These are phyloP conservation scores for Pristionchus arcanus DNA, from an alignment of 2,888 invertebrate genomes.

Conservation along the genomic window DNA sequence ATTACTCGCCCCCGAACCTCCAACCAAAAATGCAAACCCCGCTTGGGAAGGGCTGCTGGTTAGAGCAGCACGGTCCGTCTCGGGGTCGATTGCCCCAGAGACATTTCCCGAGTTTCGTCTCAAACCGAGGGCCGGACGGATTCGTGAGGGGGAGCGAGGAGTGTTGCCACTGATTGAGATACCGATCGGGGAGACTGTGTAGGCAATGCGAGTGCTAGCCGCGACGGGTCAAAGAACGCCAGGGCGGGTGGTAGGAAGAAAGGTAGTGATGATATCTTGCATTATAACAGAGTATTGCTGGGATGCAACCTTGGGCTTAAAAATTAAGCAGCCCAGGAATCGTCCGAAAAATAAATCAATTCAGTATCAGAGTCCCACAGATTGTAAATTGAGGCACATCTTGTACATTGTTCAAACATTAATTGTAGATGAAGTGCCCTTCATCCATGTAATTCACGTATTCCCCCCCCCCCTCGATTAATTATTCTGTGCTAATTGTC, in stretches of 20 bases:
- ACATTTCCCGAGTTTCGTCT: neutral
- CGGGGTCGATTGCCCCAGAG: neutral
- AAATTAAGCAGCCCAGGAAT: no score
- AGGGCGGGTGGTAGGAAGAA: neutral
- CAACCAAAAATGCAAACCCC: no score
- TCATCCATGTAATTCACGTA: no score
- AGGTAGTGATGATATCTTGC: neutral
- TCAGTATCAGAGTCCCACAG: no score
- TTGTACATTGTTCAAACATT: no score
- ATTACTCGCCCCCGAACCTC: no score
- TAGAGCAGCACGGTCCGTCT: neutral
- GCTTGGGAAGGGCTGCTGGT: no score
- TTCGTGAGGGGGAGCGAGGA: neutral
- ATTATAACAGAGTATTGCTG: neutral
- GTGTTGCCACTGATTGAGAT: neutral
- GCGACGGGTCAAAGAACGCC: neutral
- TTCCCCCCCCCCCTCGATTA: no score
- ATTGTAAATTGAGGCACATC: no score
- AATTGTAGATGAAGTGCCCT: no score
- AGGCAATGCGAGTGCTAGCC: neutral
- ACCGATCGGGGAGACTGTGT: neutral
- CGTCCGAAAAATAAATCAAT: neutral
- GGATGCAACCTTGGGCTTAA: neutral
- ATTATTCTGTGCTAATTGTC: no score
- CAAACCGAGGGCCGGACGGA: neutral